phyloP scores from a whole-genome alignment of 2,888 invertebrate species.

The Hirtodrosophila confusa region DNA sequence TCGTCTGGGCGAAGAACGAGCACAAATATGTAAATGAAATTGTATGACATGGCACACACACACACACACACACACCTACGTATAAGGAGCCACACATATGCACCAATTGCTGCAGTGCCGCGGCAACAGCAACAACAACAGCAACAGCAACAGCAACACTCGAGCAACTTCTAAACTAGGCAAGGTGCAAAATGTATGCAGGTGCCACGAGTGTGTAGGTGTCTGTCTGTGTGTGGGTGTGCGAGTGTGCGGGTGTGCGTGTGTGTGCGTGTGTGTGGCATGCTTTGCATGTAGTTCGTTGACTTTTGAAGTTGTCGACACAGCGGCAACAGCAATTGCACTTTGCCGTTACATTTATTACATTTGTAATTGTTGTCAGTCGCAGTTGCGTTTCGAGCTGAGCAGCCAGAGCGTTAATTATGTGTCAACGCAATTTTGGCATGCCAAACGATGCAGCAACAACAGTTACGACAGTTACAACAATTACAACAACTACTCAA shows the following conservation, averaged over 20 bases:
- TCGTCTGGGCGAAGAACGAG: constrained; percentile 64
- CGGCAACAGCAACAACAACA: constrained; percentile 34
- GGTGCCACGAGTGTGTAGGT: constrained; percentile 19
- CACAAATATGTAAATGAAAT: constrained; percentile 77
- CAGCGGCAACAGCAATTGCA: constrained; percentile 55
- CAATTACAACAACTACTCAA: constrained; percentile 44
- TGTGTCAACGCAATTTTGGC: constrained; percentile 69
- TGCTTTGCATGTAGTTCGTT: constrained; percentile 76
- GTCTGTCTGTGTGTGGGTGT: constrained; percentile 7
- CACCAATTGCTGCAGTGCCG: constrained; percentile 55
- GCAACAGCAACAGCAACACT: constrained; percentile 48
- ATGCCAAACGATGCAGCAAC: constrained; percentile 38
- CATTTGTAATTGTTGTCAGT: constrained; percentile 80
- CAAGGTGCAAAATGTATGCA: constrained; percentile 59
- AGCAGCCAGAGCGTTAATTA: constrained; percentile 67
- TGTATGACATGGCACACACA: constrained; percentile 64
- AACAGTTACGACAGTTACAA: constrained; percentile 8
- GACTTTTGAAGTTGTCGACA: constrained; percentile 73
- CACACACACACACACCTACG: constrained; percentile 27
- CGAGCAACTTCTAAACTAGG: constrained; percentile 64
- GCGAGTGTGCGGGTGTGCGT: constrained; percentile 26
- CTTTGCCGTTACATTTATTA: constrained; percentile 77
- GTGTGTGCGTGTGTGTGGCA: constrained; percentile 36
- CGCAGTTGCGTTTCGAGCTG: constrained; percentile 49
- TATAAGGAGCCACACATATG: constrained; percentile 28